Evolutionary conservation across 92 coral and sea anemone species (phyloP).

Genomic region (Paragorgia papillata): DNA sequence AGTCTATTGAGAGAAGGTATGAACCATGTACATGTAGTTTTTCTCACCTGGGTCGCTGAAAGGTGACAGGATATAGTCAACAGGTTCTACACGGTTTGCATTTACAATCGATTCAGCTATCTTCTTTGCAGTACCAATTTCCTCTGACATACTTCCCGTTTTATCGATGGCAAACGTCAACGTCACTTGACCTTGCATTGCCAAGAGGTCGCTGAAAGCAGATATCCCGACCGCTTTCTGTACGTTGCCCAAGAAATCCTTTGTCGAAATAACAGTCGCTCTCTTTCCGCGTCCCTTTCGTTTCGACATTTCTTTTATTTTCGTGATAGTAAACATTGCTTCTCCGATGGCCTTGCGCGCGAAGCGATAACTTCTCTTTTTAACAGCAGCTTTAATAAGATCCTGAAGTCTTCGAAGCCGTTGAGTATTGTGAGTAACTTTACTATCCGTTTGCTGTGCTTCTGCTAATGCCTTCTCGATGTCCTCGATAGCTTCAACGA

Average conservation of each 20-base stretch:
- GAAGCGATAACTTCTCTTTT: conserved; percentile 66
- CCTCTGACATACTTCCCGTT: conserved; percentile 69
- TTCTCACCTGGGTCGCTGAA: conserved; percentile 82
- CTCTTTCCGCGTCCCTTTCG: conserved; percentile 45
- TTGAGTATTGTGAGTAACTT: conserved; percentile 15
- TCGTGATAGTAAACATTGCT: conserved; percentile 59
- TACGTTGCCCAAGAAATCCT: conserved; percentile 50
- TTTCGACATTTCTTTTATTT: conserved; percentile 15
- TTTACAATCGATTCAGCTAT: conserved; percentile 61
- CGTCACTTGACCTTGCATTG: conserved; percentile 78
- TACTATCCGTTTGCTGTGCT: conserved; percentile 58
- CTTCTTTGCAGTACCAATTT: conserved; percentile 59
- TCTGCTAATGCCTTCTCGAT: conserved; percentile 74
- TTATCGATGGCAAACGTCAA: conserved; percentile 68
- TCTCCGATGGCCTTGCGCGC: conserved; percentile 79
- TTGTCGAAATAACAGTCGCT: conserved; percentile 30
- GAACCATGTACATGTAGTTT: too few species aligned
- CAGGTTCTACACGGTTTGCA: conserved; percentile 49
- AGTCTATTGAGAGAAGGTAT: too few species aligned
- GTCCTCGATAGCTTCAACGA: conserved; percentile 73
- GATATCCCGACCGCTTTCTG: conserved; percentile 47
- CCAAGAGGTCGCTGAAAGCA: conserved; percentile 60
- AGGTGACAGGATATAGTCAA: conserved; percentile 70
- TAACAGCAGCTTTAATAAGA: conserved; percentile 64
- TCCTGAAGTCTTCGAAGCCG: conserved; percentile 51